Evolutionary conservation across 1,140 invertebrate species (phyloP), one percentile per base, ranked within the genome.

Genomic region (Drosophila funebris): DNA sequence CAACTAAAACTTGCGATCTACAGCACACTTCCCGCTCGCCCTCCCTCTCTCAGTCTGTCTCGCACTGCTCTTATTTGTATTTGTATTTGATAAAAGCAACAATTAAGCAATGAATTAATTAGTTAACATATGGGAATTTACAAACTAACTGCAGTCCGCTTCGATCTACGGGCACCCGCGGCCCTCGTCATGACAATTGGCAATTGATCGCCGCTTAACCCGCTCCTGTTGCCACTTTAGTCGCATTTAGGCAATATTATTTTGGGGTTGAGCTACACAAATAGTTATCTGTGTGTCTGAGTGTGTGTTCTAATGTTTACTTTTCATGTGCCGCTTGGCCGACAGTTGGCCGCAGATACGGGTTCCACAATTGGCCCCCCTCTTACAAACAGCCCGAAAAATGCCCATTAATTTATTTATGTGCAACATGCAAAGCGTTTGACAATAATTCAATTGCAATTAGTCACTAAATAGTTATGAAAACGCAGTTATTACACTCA

Each of bases 391-490:
- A 22, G 9, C 18, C 18, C 8, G 20, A 5, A 46, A 13, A 29
- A 48, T 20, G 54, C 63, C 71, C 72, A 87, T 90, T 90, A 78
- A 81, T 90, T 90, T 90, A 90, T 90, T 90, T 76, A 74, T 87
- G 79, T 90, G 88, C 74, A 80, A 76, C 87, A 90, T 90, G 87
- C 87, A 89, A 90, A 90, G 71, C 88, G 75, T 83, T 90, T 90
- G 87, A 90, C 73, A 27, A 63, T 41, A 62, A 90, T 76, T 80
- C 82, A 83, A 83, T 81, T 62, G 71, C 88, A 88, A 90, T 90
- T 90, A 90, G 79, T 88, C 81, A 90, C 78, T 52, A 61, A 66
- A 52, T 29, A 20, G 58, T 69, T 72, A 76, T 79, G 57, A 79
- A 84, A 78, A 73, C 61, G 76, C 72, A 84, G 73, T 73, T 39